These are phyloP conservation scores for Linnaemya vulpina DNA, from an alignment of 2,888 invertebrate species.

Conservation along the genomic window DNA sequence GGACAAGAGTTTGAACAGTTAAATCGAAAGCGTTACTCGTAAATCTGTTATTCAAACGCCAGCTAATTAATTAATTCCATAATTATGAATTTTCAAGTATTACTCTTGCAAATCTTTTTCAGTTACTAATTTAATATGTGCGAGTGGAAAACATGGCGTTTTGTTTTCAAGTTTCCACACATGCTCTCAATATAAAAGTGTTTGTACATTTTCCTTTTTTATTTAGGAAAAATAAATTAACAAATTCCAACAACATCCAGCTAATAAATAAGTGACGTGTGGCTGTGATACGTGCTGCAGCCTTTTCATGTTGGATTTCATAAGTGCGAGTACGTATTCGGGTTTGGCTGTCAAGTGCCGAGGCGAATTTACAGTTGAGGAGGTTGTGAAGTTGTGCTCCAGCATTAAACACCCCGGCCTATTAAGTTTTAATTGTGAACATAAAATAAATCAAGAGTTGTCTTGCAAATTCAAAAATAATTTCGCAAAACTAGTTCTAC, in stretches of 20 bases:
- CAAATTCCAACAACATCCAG: slow-evolving; percentile 33
- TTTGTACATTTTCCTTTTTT: slow-evolving; percentile 20
- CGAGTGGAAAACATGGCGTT: not conserved
- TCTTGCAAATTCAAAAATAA: not conserved
- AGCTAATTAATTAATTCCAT: slow-evolving; percentile 71
- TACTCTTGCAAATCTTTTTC: slow-evolving; percentile 53
- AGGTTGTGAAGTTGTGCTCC: slow-evolving; percentile 29
- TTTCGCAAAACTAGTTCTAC: too few species aligned
- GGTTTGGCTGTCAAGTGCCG: slow-evolving; percentile 50
- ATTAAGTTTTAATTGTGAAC: not conserved
- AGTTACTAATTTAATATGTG: slow-evolving; percentile 25
- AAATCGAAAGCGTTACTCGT: slow-evolving; percentile 66
- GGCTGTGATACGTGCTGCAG: not conserved
- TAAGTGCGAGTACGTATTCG: not conserved
- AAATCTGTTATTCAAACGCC: slow-evolving; percentile 56
- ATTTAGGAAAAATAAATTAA: slow-evolving; percentile 50
- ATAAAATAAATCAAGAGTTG: not conserved
- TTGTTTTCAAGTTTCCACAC: slow-evolving; percentile 53
- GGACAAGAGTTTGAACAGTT: slow-evolving; percentile 37
- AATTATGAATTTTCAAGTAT: slow-evolving; percentile 67
- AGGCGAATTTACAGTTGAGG: slow-evolving; percentile 57
- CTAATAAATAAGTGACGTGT: slow-evolving; percentile 53
- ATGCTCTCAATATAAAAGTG: slow-evolving; percentile 37
- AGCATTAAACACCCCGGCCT: not conserved
- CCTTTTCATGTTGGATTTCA: slow-evolving; percentile 28